Evolutionary conservation across 2,113 vertebrate genomes (phyloP).

Genomic region (Xenopus laevis): DNA sequence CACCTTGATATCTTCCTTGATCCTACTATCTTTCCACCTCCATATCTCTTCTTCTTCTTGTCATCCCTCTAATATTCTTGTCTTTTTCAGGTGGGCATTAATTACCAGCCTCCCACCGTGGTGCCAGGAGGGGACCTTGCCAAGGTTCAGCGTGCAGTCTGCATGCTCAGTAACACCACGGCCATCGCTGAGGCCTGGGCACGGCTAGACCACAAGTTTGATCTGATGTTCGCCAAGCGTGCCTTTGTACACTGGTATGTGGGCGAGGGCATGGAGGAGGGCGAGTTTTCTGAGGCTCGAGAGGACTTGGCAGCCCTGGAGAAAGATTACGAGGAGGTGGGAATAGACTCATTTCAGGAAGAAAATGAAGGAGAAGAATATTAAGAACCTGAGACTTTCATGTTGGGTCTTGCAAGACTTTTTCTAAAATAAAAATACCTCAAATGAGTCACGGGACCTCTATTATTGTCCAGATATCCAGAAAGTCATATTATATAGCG

Average conservation of each 20-base stretch:
- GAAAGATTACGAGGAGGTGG: slow-evolving; percentile 78
- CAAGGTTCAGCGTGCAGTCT: slow-evolving; percentile 68
- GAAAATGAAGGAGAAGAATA: slow-evolving; percentile 67
- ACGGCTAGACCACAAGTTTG: slow-evolving; percentile 72
- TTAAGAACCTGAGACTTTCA: slow-evolving; percentile 45
- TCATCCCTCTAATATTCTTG: neutral
- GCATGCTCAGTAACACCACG: slow-evolving; percentile 76
- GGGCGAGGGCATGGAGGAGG: slow-evolving; percentile 76
- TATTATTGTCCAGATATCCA: neutral
- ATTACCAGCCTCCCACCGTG: slow-evolving; percentile 71
- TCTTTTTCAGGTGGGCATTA: slow-evolving; percentile 68
- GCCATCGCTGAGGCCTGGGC: slow-evolving; percentile 75
- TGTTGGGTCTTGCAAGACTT: neutral
- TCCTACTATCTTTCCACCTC: neutral
- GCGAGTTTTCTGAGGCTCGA: slow-evolving; percentile 72
- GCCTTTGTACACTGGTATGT: slow-evolving; percentile 79
- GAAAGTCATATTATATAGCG: too few species aligned
- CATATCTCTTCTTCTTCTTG: neutral
- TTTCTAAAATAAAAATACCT: neutral
- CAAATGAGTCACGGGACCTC: neutral
- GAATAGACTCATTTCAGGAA: slow-evolving; percentile 69
- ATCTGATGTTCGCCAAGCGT: slow-evolving; percentile 75
- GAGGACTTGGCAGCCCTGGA: slow-evolving; percentile 76
- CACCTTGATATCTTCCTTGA: neutral
- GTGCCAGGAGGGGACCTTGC: slow-evolving; percentile 72